Evolutionary conservation across 92 coral and sea anemone genomes (phyloP).

Genomic region (Epizoanthus scotinus): DNA sequence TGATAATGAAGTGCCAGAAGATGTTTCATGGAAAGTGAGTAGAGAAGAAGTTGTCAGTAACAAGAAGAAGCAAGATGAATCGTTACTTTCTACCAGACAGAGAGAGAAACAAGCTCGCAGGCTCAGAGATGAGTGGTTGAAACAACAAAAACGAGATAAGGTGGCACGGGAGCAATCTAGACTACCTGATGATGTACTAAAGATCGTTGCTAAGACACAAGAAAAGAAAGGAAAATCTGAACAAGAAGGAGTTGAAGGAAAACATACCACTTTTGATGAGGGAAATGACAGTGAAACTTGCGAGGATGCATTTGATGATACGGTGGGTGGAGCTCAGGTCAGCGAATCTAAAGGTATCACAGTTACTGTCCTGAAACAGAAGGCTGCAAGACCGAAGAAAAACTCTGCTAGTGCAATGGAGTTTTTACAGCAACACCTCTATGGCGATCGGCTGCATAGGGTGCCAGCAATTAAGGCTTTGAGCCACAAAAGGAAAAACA

Average conservation of each 20-base stretch:
- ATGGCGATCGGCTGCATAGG: slow-evolving; percentile 84
- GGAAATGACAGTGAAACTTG: slow-evolving; percentile 57
- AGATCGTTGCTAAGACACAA: slow-evolving; percentile 73
- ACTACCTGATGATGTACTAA: slow-evolving; percentile 77
- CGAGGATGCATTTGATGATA: slow-evolving; percentile 15
- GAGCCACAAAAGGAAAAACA: slow-evolving; percentile 56
- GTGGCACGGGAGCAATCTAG: slow-evolving; percentile 66
- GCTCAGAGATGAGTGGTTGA: slow-evolving; percentile 64
- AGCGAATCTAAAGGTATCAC: slow-evolving; percentile 48
- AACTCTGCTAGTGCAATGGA: slow-evolving; percentile 68
- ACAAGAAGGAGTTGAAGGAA: slow-evolving; percentile 21
- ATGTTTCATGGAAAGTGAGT: slow-evolving; percentile 77
- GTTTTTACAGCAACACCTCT: slow-evolving; percentile 77
- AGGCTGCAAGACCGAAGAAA: slow-evolving; percentile 58
- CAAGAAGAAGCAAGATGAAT: slow-evolving; percentile 63
- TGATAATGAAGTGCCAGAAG: slow-evolving; percentile 78
- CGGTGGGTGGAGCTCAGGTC: not conserved
- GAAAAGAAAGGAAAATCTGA: slow-evolving; percentile 33
- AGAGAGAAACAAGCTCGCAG: slow-evolving; percentile 76
- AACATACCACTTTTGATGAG: slow-evolving; percentile 60
- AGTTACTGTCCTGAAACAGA: slow-evolving; percentile 69
- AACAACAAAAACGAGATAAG: slow-evolving; percentile 60
- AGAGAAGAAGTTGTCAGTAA: slow-evolving; percentile 66
- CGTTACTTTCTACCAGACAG: slow-evolving; percentile 48
- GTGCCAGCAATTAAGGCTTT: slow-evolving; percentile 56